Evolutionary conservation across 1,140 invertebrate species (phyloP), one percentile per base, ranked within the genome.

Genomic region (Piezodorus guildinii): DNA sequence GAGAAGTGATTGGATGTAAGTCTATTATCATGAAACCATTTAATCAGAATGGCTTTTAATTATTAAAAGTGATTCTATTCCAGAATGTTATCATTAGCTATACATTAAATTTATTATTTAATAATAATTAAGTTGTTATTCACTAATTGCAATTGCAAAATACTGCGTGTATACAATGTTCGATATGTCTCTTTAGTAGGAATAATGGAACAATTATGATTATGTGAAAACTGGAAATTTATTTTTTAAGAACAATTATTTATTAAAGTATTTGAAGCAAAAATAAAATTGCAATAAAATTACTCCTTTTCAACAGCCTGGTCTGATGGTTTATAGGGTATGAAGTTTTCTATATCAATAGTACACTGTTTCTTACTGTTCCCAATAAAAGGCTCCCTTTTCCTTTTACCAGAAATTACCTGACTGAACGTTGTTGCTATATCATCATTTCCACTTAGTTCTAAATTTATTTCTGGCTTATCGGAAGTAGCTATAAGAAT

Each of bases 241-340:
- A n/a, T n/a, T n/a, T n/a, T n/a, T n/a, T 30, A 30, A 4, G 27
- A 30, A 30, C 8, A 30, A 30, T 30, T 4, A 30, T 30, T 8
- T 30, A 30, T 30, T 8, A 30, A 30, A 30, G 27, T 30, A 30
- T 30, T 30, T 30, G 8, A 30, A 30, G 8, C 27, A 30, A 30
- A 3, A 30, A 30, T 30, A 8, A 64, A 68, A 75, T 76, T 77
- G 91, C 27, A 30, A 30, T 30, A 8, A 64, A 68, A 75, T 76
- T 77, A 91, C 83, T 92, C 94, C 70, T 86, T 82, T 75, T 98
- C 95, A 0, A 89, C 90, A 68, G 92, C 84, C 73, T 85, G 85
- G 73, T 97, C 91, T 21, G 83, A 77, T 9, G 94, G 87, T 51
- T 81, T 76, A 75, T 98, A 96, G 10, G 87, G 85, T 69, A 98